A percentile compares a stretch with the other conserved stretches of the same genome.
Conservation (phyloP, 2,113 vertebrate genomes). For the Brevimyrus niger region DNA sequence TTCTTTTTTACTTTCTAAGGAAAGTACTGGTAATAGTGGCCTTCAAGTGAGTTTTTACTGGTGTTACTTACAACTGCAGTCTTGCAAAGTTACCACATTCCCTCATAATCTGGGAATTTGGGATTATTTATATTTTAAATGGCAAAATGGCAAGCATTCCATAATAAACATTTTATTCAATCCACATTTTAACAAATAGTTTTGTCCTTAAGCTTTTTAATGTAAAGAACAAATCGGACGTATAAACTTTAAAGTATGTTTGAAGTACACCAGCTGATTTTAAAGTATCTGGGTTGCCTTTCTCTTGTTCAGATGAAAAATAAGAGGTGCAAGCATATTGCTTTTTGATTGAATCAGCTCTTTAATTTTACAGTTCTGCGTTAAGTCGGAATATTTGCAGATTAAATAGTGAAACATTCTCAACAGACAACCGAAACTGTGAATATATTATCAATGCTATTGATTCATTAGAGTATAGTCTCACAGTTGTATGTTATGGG, state of each 20-base stretch:
- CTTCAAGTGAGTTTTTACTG: not conserved
- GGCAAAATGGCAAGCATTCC: constrained; percentile 5
- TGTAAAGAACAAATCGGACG: not conserved
- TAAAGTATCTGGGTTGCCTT: not conserved
- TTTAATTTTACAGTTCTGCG: not conserved
- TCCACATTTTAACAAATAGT: not conserved
- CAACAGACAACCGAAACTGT: constrained; percentile 65
- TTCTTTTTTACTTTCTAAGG: constrained; percentile 11
- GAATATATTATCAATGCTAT: constrained; percentile 55
- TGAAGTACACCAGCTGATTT: not conserved
- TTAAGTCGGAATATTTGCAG: not conserved
- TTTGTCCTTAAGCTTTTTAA: not conserved
- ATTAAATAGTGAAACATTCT: constrained; percentile 49
- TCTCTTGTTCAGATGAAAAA: not conserved
- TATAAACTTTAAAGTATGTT: not conserved
- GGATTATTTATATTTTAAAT: not conserved
- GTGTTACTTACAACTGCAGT: not conserved
- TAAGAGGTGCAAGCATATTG: not conserved
- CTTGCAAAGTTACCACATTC: not conserved
- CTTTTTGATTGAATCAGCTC: not conserved
- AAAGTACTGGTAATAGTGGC: constrained; percentile 1
- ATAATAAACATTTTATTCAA: not conserved
- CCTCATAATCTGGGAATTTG: not conserved
- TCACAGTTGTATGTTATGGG: constrained; percentile 51
- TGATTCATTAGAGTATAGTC: constrained; percentile 42